Conservation (phyloP, 2,797 vertebrate species). For the Furcifer pardalis region DNA sequence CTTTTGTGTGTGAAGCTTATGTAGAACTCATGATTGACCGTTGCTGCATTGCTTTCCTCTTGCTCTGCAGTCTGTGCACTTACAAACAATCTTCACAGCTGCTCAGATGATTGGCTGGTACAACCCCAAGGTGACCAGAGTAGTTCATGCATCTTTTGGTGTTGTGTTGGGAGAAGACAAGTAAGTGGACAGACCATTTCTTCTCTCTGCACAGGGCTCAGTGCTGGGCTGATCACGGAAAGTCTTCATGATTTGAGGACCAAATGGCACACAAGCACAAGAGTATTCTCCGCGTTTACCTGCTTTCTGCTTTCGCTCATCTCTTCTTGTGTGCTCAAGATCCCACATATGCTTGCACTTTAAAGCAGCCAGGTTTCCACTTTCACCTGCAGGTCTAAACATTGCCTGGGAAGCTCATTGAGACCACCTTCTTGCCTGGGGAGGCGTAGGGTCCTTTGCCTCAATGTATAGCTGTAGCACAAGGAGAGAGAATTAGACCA, state of each 20-base stretch:
- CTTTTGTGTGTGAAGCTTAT: background rate
- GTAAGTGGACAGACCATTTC: constrained; percentile 72
- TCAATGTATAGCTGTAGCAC: background rate
- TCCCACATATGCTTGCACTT: background rate
- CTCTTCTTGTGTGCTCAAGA: background rate
- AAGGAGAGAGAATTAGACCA: background rate
- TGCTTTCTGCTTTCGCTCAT: background rate
- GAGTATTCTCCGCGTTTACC: background rate
- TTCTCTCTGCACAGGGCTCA: background rate
- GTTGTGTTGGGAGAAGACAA: constrained; percentile 94
- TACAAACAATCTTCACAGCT: constrained; percentile 90
- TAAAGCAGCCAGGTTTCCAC: background rate
- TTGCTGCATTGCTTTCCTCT: constrained; percentile 1
- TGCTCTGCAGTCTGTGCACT: constrained; percentile 82
- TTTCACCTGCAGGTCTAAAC: background rate
- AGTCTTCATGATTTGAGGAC: background rate
- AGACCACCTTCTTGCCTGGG: background rate
- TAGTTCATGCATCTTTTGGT: constrained; percentile 92
- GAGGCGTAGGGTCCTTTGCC: background rate
- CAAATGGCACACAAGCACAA: background rate
- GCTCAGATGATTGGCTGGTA: constrained; percentile 95
- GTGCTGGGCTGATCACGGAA: background rate
- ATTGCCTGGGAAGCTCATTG: background rate
- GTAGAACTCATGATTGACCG: constrained; percentile 1
- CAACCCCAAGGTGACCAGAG: constrained; percentile 86